A percentile compares a stretch with the other conserved stretches of the same genome.
Evolutionary conservation across 1,140 invertebrate species (phyloP).

Genomic region (Cecropterus lyciades): DNA sequence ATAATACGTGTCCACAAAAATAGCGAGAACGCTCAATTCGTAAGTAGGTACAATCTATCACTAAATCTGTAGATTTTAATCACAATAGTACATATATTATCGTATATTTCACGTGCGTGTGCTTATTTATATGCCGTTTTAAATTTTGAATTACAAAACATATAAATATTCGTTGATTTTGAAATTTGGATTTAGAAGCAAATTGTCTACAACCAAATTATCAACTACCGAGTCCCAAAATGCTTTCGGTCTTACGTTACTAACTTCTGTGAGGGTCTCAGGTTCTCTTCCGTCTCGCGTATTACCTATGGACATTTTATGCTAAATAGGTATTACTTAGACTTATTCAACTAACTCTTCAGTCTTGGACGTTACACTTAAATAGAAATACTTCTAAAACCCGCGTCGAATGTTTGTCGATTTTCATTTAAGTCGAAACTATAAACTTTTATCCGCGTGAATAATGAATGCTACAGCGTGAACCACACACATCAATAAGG

Average conservation of each 20-base stretch:
- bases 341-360: conserved; percentile 82
- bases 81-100: conserved; percentile 49
- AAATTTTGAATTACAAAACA: conserved; percentile 66
- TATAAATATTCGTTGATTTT: conserved; percentile 82
- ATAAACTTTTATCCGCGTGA: conserved; percentile 52
- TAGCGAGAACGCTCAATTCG: conserved; percentile 43
- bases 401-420: conserved; percentile 74
- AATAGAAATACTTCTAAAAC: conserved; percentile 81
- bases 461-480: conserved; percentile 55
- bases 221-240: conserved; percentile 51
- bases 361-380: conserved; percentile 84
- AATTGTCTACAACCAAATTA: conserved; percentile 66
- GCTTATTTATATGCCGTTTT: conserved; percentile 44
- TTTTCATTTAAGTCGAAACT: conserved; percentile 45
- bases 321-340: conserved; percentile 81
- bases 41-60: conserved; percentile 39
- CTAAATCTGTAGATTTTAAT: conserved; percentile 48
- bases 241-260: conserved; percentile 48
- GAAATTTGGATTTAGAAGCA: conserved; percentile 75
- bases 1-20: conserved; percentile 40
- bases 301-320: conserved; percentile 81
- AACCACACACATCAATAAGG: conserved; percentile 54
- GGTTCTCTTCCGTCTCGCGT: conserved; percentile 58
- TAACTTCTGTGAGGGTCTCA: conserved; percentile 46
- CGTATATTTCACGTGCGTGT: conserved; percentile 59